Conservation (phyloP, 2,888 invertebrate genomes). For the Agriopis aurantiaria region DNA sequence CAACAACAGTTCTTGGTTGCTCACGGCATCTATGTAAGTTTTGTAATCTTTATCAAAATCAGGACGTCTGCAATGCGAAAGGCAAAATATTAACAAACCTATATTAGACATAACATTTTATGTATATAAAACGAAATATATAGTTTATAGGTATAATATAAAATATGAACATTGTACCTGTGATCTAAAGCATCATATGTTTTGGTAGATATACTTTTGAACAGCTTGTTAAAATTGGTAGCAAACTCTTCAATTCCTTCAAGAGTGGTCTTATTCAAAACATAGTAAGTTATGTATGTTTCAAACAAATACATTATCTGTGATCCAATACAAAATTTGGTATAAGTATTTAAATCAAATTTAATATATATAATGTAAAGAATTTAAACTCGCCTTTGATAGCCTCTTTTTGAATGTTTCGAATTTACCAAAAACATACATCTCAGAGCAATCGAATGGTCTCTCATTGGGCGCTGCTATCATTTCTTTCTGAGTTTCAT, state of each 20-base stretch:
- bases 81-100: constrained; percentile 1
- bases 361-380: neutral
- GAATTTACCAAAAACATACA: constrained; percentile 96
- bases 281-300: constrained; percentile 90
- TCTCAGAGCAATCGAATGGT: constrained; percentile 94
- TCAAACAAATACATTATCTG: constrained; percentile 92
- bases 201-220: constrained; percentile 89
- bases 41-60: constrained; percentile 93
- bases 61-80: constrained; percentile 65
- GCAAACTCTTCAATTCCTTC: constrained; percentile 93
- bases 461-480: constrained; percentile 89
- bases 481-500: constrained; percentile 89
- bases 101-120: neutral
- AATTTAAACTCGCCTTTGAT: constrained; percentile 84
- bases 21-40: constrained; percentile 89
- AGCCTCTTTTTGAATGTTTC: constrained; percentile 92
- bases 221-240: constrained; percentile 88
- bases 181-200: constrained; percentile 94
- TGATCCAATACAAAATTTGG: constrained; percentile 43
- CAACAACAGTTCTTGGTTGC: constrained; percentile 90
- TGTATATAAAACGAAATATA: no score
- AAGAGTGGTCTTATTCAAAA: constrained; percentile 91
- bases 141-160: no score
- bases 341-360: neutral
- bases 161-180: constrained; percentile 80